These are phyloP conservation scores for Aethes cnicana DNA, from an alignment of 2,888 invertebrate genomes.

Conservation along the genomic window DNA sequence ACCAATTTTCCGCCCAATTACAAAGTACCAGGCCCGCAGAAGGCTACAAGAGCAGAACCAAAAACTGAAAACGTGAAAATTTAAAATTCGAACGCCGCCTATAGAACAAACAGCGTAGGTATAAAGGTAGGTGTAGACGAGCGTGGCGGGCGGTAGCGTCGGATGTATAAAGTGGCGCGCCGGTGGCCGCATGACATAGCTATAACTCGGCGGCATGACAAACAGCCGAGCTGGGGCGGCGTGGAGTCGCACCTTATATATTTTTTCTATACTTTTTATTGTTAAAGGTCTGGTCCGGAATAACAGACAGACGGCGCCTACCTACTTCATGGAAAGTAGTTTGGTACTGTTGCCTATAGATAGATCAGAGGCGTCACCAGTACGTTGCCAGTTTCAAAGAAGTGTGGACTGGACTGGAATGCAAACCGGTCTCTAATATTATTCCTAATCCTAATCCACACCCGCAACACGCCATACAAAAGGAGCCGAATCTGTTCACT, in stretches of 20 bases:
- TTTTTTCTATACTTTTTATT: constrained; percentile 36
- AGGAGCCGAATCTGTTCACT: too few species aligned
- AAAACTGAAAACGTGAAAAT: constrained; percentile 23
- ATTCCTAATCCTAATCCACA: too few species aligned
- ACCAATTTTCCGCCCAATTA: constrained; percentile 1
- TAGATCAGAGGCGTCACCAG: too few species aligned
- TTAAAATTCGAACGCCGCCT: constrained; percentile 26
- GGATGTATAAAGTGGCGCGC: constrained; percentile 82
- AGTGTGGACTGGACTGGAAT: too few species aligned
- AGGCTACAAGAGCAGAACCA: constrained; percentile 6
- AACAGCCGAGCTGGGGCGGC: constrained; percentile 58
- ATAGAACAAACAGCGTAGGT: constrained; percentile 24
- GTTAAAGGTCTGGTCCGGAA: too few species aligned
- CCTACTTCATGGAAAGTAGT: too few species aligned
- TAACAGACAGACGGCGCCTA: too few species aligned
- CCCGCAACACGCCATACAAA: too few species aligned
- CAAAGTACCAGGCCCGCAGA: constrained; percentile 21
- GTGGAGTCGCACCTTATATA: constrained; percentile 51
- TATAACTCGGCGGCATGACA: constrained; percentile 80
- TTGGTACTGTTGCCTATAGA: too few species aligned
- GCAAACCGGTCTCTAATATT: too few species aligned
- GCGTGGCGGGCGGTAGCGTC: constrained; percentile 72
- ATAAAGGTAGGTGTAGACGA: constrained; percentile 35
- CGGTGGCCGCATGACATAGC: constrained; percentile 81
- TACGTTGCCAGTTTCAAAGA: too few species aligned